Evolutionary conservation across 2,888 invertebrate species (phyloP).

Genomic region (Philaethria dido): DNA sequence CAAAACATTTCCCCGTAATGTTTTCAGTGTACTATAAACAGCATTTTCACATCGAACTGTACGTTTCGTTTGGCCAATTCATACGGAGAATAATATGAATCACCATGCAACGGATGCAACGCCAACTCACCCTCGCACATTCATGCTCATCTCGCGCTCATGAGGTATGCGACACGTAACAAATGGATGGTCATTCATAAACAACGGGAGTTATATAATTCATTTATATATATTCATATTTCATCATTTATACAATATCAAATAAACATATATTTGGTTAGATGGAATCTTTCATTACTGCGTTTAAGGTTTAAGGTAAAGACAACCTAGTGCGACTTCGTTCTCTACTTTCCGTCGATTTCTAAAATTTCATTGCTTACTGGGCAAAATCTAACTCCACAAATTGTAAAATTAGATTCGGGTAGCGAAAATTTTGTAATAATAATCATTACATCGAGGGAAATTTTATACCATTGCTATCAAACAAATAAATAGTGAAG

Average conservation of each 20-base stretch:
- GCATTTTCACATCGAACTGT: constrained; percentile 21
- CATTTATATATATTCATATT: constrained; percentile 23
- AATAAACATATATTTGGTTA: background rate
- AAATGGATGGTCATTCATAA: constrained; percentile 71
- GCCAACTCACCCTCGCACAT: constrained; percentile 46
- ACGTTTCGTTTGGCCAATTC: constrained; percentile 42
- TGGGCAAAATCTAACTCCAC: too few species aligned
- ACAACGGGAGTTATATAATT: constrained; percentile 52
- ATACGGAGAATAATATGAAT: constrained; percentile 65
- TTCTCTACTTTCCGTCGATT: background rate
- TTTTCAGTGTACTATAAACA: constrained; percentile 42
- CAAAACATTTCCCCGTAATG: constrained; percentile 38
- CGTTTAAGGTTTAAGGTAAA: too few species aligned
- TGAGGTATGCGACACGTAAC: constrained; percentile 49
- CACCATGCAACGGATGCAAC: constrained; percentile 52
- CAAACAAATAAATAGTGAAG: background rate
- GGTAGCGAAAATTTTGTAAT: background rate
- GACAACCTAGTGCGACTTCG: too few species aligned
- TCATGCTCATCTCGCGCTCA: constrained; percentile 44
- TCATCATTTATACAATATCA: background rate
- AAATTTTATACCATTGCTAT: background rate
- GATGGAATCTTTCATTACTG: too few species aligned
- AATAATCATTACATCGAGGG: background rate
- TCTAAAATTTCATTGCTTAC: background rate
- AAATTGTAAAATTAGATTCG: background rate